Base-by-base conservation (phyloP, 2,113 vertebrate genomes). In the Hemiscyllium ocellatum region DNA sequence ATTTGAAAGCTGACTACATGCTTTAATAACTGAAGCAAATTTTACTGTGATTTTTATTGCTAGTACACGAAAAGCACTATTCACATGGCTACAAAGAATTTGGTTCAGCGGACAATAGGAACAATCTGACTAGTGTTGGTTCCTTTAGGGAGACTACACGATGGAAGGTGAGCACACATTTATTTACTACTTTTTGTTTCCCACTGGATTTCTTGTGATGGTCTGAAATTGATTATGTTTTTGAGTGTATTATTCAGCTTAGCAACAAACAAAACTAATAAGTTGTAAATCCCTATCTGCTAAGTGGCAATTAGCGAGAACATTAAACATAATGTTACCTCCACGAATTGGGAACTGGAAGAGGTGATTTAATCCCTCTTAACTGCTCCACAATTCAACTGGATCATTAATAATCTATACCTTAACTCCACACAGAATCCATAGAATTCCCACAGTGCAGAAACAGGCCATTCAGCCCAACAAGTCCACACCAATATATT, bases 11-110 rank as follows among this genome's bases (percentile, higher is more conserved):
- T 95, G 69, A 17, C 47, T 33, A 47, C 7, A 26, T 26, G 72
- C 29, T 72, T 95, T 13, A 76, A 50, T 72, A 72, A 24, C 69
- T 50, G 24, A 72, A 13, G 13, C 26, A 42, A 95, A 76, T 72
- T 7, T 72, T 33, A 29, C 72, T 95, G 1, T 95, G 12, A 95
- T 95, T 72, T 95, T 1, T 37, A 52, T 66, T 95, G 47, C 47
- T 50, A 95, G 94, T 95, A 70, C 94, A 22, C 72, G 94, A 95
- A 50, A 95, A 72, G 69, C 69, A 95, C 26, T 95, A 76, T 70
- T 72, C 94, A 15, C 94, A 95, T 47, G 70, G 15, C 72, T 95
- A 95, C 94, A 95, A 95, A 69, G 94, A 95, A 76, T 52, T 29
- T n/a, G 47, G 94, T 95, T 42, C 37, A 26, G 19, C 2, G 29